Percentiles rank a stretch among this genome's conserved stretches.
Evolutionary conservation across 2,797 vertebrate species (phyloP).

Genomic region (Galaxias olidus): DNA sequence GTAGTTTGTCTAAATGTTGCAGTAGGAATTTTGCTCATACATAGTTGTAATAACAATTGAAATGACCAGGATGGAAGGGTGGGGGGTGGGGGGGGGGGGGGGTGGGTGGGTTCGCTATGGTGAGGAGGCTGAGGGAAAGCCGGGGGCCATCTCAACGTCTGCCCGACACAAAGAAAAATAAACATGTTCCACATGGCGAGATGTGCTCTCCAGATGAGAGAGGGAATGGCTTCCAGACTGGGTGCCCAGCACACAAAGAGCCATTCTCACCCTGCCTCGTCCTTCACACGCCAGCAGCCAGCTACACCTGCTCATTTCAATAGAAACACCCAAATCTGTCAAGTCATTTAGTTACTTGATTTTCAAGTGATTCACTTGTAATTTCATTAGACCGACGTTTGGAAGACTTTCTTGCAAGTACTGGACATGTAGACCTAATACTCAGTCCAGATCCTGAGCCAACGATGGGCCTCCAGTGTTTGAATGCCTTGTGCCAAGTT

Average conservation of each 20-base stretch:
- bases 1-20: constrained; percentile 58
- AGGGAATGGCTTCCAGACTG: constrained; percentile 61
- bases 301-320: not conserved
- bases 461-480: constrained; percentile 30
- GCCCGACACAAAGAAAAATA: constrained; percentile 66
- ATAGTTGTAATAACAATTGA: constrained; percentile 58
- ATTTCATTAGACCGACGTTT: not conserved
- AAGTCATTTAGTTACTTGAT: not conserved
- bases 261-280: constrained; percentile 36
- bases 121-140: not conserved
- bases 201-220: constrained; percentile 48
- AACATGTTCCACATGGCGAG: constrained; percentile 61
- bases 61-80: constrained; percentile 31
- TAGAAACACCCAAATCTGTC: not conserved
- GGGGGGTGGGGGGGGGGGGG: not conserved
- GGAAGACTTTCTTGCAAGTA: not conserved
- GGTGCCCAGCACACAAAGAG: constrained; percentile 42
- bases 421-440: not conserved
- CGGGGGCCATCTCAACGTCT: constrained; percentile 44
- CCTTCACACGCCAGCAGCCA: not conserved
- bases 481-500: constrained; percentile 47
- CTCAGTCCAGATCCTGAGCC: not conserved
- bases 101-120: constrained; percentile 5
- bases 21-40: constrained; percentile 59
- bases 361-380: not conserved